Conservation (phyloP, 2,888 invertebrate species). For the Caradrina kadenii region DNA sequence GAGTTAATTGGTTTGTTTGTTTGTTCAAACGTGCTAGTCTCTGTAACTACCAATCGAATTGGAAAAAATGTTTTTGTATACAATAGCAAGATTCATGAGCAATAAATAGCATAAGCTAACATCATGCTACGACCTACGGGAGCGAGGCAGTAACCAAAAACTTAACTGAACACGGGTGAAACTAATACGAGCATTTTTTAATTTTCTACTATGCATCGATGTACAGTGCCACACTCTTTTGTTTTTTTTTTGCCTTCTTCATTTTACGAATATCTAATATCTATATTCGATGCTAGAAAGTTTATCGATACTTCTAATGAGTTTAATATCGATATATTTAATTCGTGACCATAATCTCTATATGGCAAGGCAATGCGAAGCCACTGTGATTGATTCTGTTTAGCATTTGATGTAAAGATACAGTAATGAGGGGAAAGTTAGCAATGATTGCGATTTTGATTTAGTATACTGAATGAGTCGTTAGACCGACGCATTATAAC, state of each 20-base stretch:
- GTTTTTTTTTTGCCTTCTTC: not conserved
- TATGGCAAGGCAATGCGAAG: conserved; percentile 35
- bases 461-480: conserved; percentile 50
- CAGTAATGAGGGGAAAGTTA: conserved; percentile 63
- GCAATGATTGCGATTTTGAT: conserved; percentile 51
- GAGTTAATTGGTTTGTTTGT: too few species aligned
- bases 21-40: too few species aligned
- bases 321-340: conserved; percentile 20
- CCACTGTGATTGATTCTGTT: conserved; percentile 71
- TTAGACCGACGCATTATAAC: conserved; percentile 29
- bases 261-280: not conserved
- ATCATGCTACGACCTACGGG: too few species aligned
- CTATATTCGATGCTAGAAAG: not conserved
- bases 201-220: not conserved
- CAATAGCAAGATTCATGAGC: too few species aligned
- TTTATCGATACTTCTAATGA: conserved; percentile 13
- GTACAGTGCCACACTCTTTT: not conserved
- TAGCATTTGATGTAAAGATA: conserved; percentile 68
- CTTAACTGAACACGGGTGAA: too few species aligned
- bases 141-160: too few species aligned
- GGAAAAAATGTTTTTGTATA: too few species aligned
- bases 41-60: too few species aligned
- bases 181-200: not conserved
- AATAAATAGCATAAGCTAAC: too few species aligned
- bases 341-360: conserved; percentile 15